Evolutionary conservation across 2,113 vertebrate genomes (phyloP), one percentile per base, ranked within the genome.

Genomic region (Rhadina sibilatrix): DNA sequence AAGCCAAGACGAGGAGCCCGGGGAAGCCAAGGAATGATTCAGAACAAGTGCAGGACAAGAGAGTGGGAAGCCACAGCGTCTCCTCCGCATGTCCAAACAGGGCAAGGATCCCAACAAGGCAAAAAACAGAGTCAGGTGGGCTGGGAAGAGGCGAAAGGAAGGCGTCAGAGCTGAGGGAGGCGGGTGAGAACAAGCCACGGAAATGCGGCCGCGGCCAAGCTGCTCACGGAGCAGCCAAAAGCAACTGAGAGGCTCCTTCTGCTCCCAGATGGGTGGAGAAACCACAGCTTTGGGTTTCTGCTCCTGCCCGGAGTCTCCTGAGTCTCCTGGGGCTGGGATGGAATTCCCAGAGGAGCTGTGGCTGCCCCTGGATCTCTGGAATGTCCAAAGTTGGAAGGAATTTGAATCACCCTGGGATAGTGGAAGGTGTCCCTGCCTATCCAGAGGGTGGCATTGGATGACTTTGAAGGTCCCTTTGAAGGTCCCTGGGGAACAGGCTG

Each of bases 161-260:
- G 42, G 61, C 52, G 75, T 60, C 75, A 31, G 93, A 64, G 15
- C 57, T 5, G 54, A 70, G 56, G 7, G 33, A 77, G 59, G 63
- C 6, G 38, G 87, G 89, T 83, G 91, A 95, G 95, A 96, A 95
- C 60, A 89, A 95, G 69, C 89, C 96, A 89, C n/a, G 14, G 93
- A 93, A 87, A 91, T 0, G 83, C 2, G 57, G 44, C 64, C 1
- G 0, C 31, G 11, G 94, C 93, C 93, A 88, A 86, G 49, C 19
- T 19, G 61, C 11, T 1, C 4, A 3, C 0, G 31, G 46, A 74
- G 64, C 50, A 66, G 93, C 89, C 93, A 95, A 95, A 31, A 95
- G 61, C 77, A 96, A 89, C 83, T 3, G 10, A 75, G 69, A 11
- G 66, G 7, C 56, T 96, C 72, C 47, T 63, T 30, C 35, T 35